phyloP scores from a whole-genome alignment of 2,888 invertebrate genomes.

The Nematopogon swammerdamellus region DNA sequence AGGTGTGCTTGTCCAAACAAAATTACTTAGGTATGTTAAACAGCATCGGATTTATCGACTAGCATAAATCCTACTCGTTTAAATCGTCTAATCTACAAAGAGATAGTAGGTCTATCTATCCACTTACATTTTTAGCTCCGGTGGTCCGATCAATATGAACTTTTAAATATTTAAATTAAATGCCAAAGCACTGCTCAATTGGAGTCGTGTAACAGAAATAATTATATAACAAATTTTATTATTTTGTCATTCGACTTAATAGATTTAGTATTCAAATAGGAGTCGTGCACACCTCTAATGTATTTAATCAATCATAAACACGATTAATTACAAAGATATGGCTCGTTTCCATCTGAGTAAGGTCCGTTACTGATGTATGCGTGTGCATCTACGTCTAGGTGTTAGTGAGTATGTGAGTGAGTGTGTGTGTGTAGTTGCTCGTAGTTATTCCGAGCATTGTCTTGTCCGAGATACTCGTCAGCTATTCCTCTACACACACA shows the following conservation, averaged over 20 bases:
- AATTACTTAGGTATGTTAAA: not conserved
- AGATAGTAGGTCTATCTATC: not conserved
- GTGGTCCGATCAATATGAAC: not conserved
- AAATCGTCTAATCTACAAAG: not conserved
- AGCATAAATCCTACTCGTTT: not conserved
- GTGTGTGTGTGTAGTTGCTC: no score
- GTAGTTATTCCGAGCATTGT: no score
- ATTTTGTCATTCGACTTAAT: slow-evolving; percentile 47
- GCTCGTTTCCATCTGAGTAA: not conserved
- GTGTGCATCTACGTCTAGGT: not conserved
- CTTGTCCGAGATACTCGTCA: no score
- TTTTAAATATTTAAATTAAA: not conserved
- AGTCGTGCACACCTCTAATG: slow-evolving; percentile 50
- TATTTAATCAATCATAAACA: slow-evolving; percentile 53
- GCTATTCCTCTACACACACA: no score
- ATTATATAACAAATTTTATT: slow-evolving; percentile 14
- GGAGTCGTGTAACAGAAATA: not conserved
- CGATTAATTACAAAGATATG: slow-evolving; percentile 55
- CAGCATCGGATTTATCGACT: not conserved
- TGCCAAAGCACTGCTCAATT: not conserved
- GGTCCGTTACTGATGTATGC: not conserved
- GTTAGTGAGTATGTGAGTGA: no score
- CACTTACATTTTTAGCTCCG: not conserved
- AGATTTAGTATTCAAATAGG: slow-evolving; percentile 50
- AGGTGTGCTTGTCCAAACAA: not conserved